phyloP scores from a whole-genome alignment of 2,888 invertebrate genomes.

The Brachynemurus nebulosus region DNA sequence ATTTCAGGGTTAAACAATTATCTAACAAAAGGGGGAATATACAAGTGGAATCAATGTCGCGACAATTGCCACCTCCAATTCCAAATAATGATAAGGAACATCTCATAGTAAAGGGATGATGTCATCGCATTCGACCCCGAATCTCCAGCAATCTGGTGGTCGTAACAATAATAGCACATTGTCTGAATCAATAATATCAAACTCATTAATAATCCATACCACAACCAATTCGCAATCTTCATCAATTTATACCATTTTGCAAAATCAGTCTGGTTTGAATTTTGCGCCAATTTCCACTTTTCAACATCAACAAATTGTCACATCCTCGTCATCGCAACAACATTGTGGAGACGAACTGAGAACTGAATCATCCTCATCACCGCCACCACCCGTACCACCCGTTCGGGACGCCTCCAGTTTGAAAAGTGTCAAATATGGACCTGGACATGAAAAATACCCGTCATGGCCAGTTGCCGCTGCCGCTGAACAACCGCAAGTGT shows the following conservation, averaged over 20 bases:
- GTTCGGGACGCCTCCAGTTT: conserved; percentile 53
- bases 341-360: conserved; percentile 35
- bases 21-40: too few relatives aligned
- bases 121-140: conserved; percentile 35
- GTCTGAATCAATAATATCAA: too few relatives aligned
- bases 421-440: conserved; percentile 49
- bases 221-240: not conserved
- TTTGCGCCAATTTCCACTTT: not conserved
- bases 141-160: conserved; percentile 25
- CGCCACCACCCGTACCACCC: conserved; percentile 44
- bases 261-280: too few relatives aligned
- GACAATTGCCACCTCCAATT: too few relatives aligned
- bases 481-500: conserved; percentile 35
- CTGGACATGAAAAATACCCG: conserved; percentile 60
- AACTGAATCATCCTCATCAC: conserved; percentile 18
- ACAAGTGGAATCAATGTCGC: too few relatives aligned
- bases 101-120: too few relatives aligned
- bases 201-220: conserved; percentile 7
- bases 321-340: conserved; percentile 26
- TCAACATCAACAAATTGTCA: conserved; percentile 5
- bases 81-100: too few relatives aligned
- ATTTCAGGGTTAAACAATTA: too few relatives aligned
- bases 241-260: conserved; percentile 5
- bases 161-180: conserved; percentile 14
- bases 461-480: conserved; percentile 57